A percentile compares a stretch with the other conserved stretches of the same genome.
Evolutionary conservation across 2,797 vertebrate species (phyloP).

Genomic region (Odontamblyopus rebecca): DNA sequence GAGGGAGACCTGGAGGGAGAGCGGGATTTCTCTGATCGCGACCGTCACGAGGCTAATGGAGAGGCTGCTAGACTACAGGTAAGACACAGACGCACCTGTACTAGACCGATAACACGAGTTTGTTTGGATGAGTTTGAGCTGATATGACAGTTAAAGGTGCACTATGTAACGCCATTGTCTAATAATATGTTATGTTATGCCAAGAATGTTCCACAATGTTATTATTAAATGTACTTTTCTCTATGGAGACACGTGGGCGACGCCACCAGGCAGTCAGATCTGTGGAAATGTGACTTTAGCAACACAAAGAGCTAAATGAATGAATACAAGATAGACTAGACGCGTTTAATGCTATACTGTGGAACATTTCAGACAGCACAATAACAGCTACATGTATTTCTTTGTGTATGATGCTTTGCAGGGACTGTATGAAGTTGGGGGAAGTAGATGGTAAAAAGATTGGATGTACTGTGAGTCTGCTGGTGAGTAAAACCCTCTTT

Average conservation of each 20-base stretch:
- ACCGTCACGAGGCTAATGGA: constrained; percentile 98
- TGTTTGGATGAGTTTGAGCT: background rate
- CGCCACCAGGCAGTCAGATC: too few relatives aligned
- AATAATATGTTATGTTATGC: too few relatives aligned
- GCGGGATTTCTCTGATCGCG: constrained; percentile 94
- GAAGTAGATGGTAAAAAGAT: constrained; percentile 99
- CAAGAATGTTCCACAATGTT: too few relatives aligned
- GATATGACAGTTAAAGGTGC: background rate
- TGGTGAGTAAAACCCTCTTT: constrained; percentile 80
- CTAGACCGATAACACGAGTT: background rate
- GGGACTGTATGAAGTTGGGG: constrained; percentile 98
- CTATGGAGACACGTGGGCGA: too few relatives aligned
- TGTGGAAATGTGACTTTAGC: too few relatives aligned
- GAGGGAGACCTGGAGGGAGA: constrained; percentile 98
- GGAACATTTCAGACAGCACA: too few relatives aligned
- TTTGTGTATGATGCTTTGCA: constrained; percentile 40
- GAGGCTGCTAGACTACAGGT: constrained; percentile 97
- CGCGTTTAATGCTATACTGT: too few relatives aligned
- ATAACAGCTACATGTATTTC: too few relatives aligned
- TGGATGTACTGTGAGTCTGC: constrained; percentile 95
- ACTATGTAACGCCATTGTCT: too few relatives aligned
- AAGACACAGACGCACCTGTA: background rate
- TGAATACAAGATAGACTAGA: too few relatives aligned
- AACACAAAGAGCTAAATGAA: too few relatives aligned
- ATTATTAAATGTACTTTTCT: too few relatives aligned